Conservation (phyloP, 2,797 vertebrate species). For the Pteronotus mesoamericanus region DNA sequence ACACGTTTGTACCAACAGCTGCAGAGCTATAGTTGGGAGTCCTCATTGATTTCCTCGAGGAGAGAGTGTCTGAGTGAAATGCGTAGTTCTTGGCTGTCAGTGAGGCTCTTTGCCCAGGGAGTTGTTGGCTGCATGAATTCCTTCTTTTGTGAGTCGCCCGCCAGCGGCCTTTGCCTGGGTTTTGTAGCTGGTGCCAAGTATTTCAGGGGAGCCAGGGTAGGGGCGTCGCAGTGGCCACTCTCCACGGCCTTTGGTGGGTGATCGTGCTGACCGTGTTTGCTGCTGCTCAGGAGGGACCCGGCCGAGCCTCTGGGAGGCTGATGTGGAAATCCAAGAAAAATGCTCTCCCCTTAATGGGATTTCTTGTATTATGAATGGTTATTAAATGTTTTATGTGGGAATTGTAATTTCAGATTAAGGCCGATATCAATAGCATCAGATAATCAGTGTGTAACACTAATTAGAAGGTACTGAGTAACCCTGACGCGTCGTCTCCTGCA, state of each 20-base stretch:
- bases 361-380: slow-evolving; percentile 49
- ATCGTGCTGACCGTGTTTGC: neutral
- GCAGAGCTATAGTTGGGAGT: neutral
- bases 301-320: slow-evolving; percentile 8
- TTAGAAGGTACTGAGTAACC: slow-evolving; percentile 33
- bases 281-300: neutral
- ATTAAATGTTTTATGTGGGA: slow-evolving; percentile 68
- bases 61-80: neutral
- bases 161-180: neutral
- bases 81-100: neutral
- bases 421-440: slow-evolving; percentile 58
- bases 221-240: neutral
- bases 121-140: neutral
- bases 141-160: neutral
- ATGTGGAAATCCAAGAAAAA: slow-evolving; percentile 50
- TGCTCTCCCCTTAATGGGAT: slow-evolving; percentile 57
- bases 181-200: neutral
- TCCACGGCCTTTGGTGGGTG: accelerated
- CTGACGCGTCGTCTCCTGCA: neutral
- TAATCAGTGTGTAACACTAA: slow-evolving; percentile 52
- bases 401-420: slow-evolving; percentile 66
- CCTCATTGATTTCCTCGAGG: neutral
- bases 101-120: neutral
- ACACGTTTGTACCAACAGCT: neutral
- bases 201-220: neutral